Conservation (phyloP, 2,888 invertebrate genomes). For the Drosophila nigricruria region DNA sequence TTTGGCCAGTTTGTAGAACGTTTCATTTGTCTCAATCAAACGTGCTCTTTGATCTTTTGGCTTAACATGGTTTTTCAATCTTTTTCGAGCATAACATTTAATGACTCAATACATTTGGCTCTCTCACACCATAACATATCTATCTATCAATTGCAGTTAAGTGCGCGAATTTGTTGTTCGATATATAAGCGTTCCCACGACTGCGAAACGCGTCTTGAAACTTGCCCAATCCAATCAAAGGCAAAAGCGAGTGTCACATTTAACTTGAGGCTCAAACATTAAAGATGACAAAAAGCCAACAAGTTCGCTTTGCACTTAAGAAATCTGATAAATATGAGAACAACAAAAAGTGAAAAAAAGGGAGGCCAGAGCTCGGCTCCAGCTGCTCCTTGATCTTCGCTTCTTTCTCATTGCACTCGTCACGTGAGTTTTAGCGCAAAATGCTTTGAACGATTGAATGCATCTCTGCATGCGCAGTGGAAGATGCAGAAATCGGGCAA, state of each 20-base stretch:
- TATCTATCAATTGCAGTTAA: constrained; percentile 36
- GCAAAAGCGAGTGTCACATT: constrained; percentile 77
- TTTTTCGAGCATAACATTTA: constrained; percentile 68
- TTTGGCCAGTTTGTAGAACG: constrained; percentile 70
- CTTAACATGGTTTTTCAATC: constrained; percentile 77
- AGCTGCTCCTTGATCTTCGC: constrained; percentile 6
- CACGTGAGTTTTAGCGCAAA: constrained; percentile 80
- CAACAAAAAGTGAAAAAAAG: constrained; percentile 25
- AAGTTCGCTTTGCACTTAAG: constrained; percentile 80
- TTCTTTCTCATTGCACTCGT: constrained; percentile 69
- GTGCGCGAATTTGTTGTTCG: constrained; percentile 35
- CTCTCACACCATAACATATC: constrained; percentile 21
- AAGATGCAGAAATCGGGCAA: constrained; percentile 13
- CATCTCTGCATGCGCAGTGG: constrained; percentile 43
- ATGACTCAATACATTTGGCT: constrained; percentile 67
- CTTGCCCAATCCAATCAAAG: constrained; percentile 58
- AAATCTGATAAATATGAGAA: constrained; percentile 65
- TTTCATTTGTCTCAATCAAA: constrained; percentile 80
- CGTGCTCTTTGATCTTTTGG: constrained; percentile 57
- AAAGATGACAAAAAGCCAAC: constrained; percentile 82
- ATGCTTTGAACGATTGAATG: constrained; percentile 79
- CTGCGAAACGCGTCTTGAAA: constrained; percentile 35
- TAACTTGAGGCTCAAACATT: constrained; percentile 78
- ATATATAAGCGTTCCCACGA: constrained; percentile 61
- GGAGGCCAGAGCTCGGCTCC: constrained; percentile 11